Conservation (phyloP, 2,113 vertebrate genomes). For the Progne subis region DNA sequence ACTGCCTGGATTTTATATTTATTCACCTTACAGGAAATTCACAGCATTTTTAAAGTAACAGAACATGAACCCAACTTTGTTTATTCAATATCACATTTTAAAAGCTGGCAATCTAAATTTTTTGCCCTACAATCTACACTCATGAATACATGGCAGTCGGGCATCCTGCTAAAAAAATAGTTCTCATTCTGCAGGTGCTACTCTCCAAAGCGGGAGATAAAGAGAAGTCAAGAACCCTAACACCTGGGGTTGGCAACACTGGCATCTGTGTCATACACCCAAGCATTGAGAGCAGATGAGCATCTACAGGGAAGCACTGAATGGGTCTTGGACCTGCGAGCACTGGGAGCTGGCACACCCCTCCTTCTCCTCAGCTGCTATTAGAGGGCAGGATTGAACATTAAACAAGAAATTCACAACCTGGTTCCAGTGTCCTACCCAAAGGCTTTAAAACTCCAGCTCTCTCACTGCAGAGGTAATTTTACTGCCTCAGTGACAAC, state of each 20-base stretch:
- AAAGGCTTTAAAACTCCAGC: neutral
- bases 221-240: neutral
- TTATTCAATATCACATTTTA: neutral
- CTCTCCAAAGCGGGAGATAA: neutral
- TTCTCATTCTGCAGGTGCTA: neutral
- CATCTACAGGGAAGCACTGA: neutral
- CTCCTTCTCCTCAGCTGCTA: neutral
- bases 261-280: neutral
- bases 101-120: neutral
- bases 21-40: neutral
- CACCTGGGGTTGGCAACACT: neutral
- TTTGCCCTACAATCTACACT: neutral
- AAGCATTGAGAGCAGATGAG: neutral
- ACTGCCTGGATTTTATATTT: neutral
- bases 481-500: neutral
- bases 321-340: neutral
- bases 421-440: neutral
- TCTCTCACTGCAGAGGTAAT: neutral
- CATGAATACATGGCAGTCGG: neutral
- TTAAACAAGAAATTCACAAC: conserved; percentile 6
- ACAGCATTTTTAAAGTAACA: neutral
- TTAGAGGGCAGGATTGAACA: neutral
- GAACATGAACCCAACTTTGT: neutral
- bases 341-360: accelerated
- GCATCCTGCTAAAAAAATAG: neutral